phyloP scores from a whole-genome alignment of 2,113 vertebrate genomes.

The Prinia subflava region DNA sequence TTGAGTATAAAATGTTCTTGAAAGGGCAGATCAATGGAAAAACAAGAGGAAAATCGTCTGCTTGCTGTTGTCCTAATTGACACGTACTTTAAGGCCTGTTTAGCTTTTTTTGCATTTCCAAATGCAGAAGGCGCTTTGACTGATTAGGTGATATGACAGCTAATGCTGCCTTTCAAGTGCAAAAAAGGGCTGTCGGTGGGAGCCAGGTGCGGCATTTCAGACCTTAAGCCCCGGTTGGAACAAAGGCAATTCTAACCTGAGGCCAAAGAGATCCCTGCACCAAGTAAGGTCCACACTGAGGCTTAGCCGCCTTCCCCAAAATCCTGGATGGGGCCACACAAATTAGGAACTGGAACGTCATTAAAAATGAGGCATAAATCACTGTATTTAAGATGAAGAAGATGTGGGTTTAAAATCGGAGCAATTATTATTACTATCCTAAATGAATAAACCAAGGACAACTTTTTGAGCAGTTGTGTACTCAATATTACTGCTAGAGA shows the following conservation, averaged over 20 bases:
- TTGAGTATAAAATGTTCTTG: background rate
- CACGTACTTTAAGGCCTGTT: background rate
- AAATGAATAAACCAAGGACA: background rate
- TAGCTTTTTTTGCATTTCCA: background rate
- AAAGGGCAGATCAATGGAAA: background rate
- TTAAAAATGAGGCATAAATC: background rate
- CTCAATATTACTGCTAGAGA: background rate
- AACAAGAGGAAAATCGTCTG: background rate
- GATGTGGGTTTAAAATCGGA: background rate
- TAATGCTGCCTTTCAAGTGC: slow-evolving; percentile 38
- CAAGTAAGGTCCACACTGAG: background rate
- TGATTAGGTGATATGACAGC: background rate
- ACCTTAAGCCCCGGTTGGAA: background rate
- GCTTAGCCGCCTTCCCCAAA: background rate
- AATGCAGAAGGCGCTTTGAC: background rate
- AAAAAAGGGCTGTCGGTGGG: background rate
- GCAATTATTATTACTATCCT: background rate
- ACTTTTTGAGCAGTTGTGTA: background rate
- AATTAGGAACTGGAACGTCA: background rate
- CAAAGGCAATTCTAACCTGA: background rate
- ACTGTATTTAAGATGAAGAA: background rate
- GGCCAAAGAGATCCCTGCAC: background rate
- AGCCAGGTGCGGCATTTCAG: background rate
- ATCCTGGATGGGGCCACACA: background rate
- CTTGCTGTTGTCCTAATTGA: background rate